Evolutionary conservation across 2,888 invertebrate genomes (phyloP), one percentile per base, ranked within the genome.

Genomic region (Ecliptopera silaceata): DNA sequence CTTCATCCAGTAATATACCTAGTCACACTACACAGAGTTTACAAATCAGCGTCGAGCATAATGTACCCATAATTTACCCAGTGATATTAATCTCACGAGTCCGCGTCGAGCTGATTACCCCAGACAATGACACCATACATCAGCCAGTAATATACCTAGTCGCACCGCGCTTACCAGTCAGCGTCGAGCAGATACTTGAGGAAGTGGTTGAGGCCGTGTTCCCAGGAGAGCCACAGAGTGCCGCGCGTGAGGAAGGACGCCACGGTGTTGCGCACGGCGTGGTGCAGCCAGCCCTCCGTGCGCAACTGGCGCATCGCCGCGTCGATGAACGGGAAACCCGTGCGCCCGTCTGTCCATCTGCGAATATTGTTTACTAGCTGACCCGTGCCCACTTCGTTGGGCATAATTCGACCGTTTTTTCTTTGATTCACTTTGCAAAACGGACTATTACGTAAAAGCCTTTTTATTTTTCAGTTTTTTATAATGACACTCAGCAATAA

Each of bases 151-250:
- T 11, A 4, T n/a, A n/a, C 3, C 5, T 22, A 20, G 13, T n/a
- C n/a, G 8, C 13, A 20, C 32, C 20, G 34, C 0, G 57, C 80
- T 74, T 13, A 89, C 95, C 95, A 95, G 76, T 95, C 95, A 18
- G 95, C 95, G 72, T 95, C 95, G 12, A 95, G 82, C 39, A 95
- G 84, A 70, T 94, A 93, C 79, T 94, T 93, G 12, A 94, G 84
- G 79, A 94, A 94, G 78, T 94, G 94, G 47, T 93, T 81, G 42
- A 94, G 79, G 0, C 95, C 95, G 64, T 93, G 92, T 70, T 95
- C 95, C 95, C 95, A 95, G 65, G 92, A 93, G 48, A 95, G 90
- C 95, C 95, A 95, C 52, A 95, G 88, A 5, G 94, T 94, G n/a
- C 95, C 95, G 4, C 95, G 91, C 0, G 95, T 95, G 12, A 95